Evolutionary conservation across 1,140 invertebrate species (phyloP).

Genomic region (Bombyx mandarina): DNA sequence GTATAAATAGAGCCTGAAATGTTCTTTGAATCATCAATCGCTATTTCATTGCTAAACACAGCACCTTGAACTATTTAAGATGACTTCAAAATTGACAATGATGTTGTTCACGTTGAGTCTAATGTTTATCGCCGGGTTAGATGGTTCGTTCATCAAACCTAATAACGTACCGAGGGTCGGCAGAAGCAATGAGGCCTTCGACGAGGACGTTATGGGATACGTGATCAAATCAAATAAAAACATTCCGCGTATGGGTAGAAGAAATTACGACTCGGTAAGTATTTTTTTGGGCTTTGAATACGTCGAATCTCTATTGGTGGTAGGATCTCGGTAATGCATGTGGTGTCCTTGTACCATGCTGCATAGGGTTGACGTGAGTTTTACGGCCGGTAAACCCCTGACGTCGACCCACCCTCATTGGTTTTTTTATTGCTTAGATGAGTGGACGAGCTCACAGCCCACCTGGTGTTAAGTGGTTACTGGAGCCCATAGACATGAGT

Average conservation of each 20-base stretch:
- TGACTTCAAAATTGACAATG: slow-evolving; percentile 33
- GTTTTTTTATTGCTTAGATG: no score
- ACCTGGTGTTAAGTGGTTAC: no score
- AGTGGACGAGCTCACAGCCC: no score
- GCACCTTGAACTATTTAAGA: slow-evolving; percentile 21
- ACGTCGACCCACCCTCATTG: no score
- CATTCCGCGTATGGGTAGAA: slow-evolving; percentile 58
- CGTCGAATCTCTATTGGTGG: no score
- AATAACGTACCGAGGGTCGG: slow-evolving; percentile 62
- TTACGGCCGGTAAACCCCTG: no score
- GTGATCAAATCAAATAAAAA: slow-evolving; percentile 63
- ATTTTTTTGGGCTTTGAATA: not conserved
- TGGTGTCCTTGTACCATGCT: no score
- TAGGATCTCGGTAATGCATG: no score
- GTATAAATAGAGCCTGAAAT: slow-evolving; percentile 25
- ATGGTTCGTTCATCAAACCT: slow-evolving; percentile 56
- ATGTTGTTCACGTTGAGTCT: slow-evolving; percentile 37
- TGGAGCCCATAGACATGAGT: no score
- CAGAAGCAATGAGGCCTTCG: slow-evolving; percentile 55
- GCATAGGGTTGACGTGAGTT: no score
- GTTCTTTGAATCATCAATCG: not conserved
- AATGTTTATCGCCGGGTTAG: slow-evolving; percentile 29
- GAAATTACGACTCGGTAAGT: slow-evolving; percentile 60
- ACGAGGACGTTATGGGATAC: slow-evolving; percentile 48
- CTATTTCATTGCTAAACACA: not conserved